Conservation (phyloP, 2,888 invertebrate genomes). For the Cylloceria caligata region DNA sequence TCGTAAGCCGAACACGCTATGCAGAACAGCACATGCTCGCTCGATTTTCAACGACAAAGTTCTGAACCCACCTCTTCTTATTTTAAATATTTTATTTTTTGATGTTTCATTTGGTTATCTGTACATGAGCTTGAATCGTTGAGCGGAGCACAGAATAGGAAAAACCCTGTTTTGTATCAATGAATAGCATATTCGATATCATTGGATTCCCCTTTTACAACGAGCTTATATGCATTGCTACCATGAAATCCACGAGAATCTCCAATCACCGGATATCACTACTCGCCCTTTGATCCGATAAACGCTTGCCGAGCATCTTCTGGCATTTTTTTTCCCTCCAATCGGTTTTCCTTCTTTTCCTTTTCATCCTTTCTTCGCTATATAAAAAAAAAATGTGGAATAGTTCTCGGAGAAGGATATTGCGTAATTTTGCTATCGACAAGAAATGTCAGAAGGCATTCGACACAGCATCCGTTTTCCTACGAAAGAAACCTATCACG, state of each 20-base stretch:
- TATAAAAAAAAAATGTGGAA: neutral
- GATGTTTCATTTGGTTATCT: conserved; percentile 14
- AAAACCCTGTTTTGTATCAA: neutral
- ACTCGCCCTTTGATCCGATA: neutral
- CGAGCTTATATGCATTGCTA: neutral
- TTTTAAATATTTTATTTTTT: neutral
- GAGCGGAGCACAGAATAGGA: neutral
- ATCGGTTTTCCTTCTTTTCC: conserved; percentile 1
- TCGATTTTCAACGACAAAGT: conserved; percentile 18
- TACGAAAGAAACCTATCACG: conserved; percentile 2
- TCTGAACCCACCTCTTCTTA: neutral
- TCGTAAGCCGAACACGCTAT: neutral
- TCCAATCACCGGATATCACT: conserved; percentile 9
- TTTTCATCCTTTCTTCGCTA: neutral
- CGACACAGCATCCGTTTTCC: conserved; percentile 1
- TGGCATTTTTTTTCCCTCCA: neutral
- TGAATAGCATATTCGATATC: neutral
- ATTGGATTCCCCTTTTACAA: conserved; percentile 30
- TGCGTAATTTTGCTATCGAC: conserved; percentile 1
- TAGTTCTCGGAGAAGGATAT: neutral
- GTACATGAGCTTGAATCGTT: neutral
- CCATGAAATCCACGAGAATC: conserved; percentile 1
- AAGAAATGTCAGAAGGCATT: neutral
- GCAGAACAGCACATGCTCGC: neutral
- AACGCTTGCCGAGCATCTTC: conserved; percentile 24